Conservation (phyloP, 2,113 vertebrate genomes). For the Origma solitaria region DNA sequence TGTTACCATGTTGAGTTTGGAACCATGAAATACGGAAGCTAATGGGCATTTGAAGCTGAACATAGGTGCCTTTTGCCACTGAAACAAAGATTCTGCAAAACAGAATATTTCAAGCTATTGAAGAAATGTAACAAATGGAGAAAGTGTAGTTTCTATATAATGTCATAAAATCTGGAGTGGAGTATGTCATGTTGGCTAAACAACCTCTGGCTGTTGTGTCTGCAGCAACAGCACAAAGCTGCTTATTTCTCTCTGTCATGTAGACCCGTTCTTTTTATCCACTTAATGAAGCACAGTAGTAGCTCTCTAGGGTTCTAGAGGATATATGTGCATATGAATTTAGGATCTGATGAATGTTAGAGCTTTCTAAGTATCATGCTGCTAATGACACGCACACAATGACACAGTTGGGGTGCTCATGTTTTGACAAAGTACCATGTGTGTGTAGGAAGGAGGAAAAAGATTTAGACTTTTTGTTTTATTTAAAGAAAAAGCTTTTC, state of each 20-base stretch:
- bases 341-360: not conserved
- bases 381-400: not conserved
- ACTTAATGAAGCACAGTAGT: not conserved
- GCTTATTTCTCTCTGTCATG: not conserved
- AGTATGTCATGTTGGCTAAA: not conserved
- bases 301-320: not conserved
- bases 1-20: not conserved
- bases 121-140: not conserved
- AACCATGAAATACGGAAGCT: not conserved
- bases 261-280: not conserved
- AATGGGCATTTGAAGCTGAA: not conserved
- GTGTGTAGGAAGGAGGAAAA: not conserved
- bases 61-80: not conserved
- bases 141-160: not conserved
- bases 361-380: not conserved
- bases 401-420: not conserved
- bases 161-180: not conserved
- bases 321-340: not conserved
- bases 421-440: not conserved
- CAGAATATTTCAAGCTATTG: not conserved
- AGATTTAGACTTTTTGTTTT: not conserved
- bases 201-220: not conserved
- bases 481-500: too few relatives aligned
- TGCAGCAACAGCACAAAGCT: not conserved
- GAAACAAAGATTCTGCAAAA: not conserved